A percentile compares a stretch with the other conserved stretches of the same genome.
Conservation (phyloP, 35 echinoderm and acorn worm species). For the Ophioderma brevispina region DNA sequence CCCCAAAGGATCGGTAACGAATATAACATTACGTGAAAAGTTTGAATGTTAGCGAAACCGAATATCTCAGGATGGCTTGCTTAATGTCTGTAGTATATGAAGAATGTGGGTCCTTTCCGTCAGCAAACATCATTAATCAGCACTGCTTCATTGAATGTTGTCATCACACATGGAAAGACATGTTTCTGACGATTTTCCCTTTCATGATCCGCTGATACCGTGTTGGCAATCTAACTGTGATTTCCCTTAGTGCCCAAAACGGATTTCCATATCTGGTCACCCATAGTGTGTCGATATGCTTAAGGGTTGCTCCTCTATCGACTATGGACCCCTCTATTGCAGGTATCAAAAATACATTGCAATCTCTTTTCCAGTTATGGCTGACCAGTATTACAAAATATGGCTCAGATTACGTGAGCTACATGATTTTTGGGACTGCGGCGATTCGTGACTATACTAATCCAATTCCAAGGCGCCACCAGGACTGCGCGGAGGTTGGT, state of each 20-base stretch:
- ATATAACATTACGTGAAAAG: not conserved
- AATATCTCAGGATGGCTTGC: slow-evolving; percentile 45
- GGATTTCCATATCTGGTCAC: slow-evolving; percentile 47
- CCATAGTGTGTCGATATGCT: not conserved
- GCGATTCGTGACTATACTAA: slow-evolving; percentile 6
- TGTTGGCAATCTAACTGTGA: slow-evolving; percentile 43
- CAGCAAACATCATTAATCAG: not conserved
- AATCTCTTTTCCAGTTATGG: slow-evolving; percentile 24
- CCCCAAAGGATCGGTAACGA: no score
- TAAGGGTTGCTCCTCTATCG: not conserved
- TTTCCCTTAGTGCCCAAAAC: slow-evolving; percentile 46
- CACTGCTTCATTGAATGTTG: slow-evolving; percentile 65
- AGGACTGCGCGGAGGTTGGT: slow-evolving; percentile 61
- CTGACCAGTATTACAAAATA: slow-evolving; percentile 31
- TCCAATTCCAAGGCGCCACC: slow-evolving; percentile 49
- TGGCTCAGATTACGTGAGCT: slow-evolving; percentile 10
- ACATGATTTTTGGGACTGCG: slow-evolving; percentile 49
- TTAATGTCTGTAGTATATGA: slow-evolving; percentile 50
- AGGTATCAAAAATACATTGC: slow-evolving; percentile 36
- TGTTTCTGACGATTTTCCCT: not conserved
- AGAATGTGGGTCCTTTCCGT: slow-evolving; percentile 65
- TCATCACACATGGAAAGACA: slow-evolving; percentile 32
- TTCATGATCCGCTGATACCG: slow-evolving; percentile 8
- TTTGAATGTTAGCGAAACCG: slow-evolving; percentile 10
- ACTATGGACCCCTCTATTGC: not conserved